phyloP scores from a whole-genome alignment of 2,888 invertebrate genomes.

The Drosophila pseudotakahashii region DNA sequence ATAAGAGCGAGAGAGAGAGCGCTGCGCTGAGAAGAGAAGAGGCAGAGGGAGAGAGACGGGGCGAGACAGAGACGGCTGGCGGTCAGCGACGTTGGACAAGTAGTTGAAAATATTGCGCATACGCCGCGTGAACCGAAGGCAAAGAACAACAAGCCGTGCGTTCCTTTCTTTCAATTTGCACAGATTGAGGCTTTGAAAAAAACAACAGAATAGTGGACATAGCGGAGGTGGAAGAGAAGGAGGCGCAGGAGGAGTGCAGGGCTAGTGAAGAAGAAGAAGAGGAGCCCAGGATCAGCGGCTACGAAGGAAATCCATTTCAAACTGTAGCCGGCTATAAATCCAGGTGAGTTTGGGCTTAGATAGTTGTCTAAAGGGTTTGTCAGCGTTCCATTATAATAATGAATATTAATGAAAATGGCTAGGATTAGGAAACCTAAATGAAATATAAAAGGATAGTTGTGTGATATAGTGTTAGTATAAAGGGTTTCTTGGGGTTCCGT shows the following conservation, averaged over 20 bases:
- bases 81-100: slow-evolving; percentile 54
- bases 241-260: background rate
- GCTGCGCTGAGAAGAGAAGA: slow-evolving; percentile 2
- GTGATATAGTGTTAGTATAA: too few relatives aligned
- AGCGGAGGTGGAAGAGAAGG: background rate
- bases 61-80: slow-evolving; percentile 11
- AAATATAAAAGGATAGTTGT: background rate
- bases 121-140: slow-evolving; percentile 61
- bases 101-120: slow-evolving; percentile 64
- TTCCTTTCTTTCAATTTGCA: background rate
- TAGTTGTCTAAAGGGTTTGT: background rate
- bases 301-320: slow-evolving; percentile 58
- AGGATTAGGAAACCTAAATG: background rate
- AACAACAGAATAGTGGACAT: background rate
- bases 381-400: too few relatives aligned
- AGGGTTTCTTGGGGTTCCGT: too few relatives aligned
- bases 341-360: slow-evolving; percentile 56
- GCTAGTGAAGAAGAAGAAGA: background rate
- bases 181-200: background rate
- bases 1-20: slow-evolving; percentile 5
- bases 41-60: slow-evolving; percentile 3
- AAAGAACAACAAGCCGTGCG: slow-evolving; percentile 31
- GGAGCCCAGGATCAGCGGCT: slow-evolving; percentile 25
- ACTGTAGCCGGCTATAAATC: slow-evolving; percentile 69
- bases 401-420: background rate